phyloP scores from a whole-genome alignment of 2,888 invertebrate genomes.

The Phaedon cochleariae region DNA sequence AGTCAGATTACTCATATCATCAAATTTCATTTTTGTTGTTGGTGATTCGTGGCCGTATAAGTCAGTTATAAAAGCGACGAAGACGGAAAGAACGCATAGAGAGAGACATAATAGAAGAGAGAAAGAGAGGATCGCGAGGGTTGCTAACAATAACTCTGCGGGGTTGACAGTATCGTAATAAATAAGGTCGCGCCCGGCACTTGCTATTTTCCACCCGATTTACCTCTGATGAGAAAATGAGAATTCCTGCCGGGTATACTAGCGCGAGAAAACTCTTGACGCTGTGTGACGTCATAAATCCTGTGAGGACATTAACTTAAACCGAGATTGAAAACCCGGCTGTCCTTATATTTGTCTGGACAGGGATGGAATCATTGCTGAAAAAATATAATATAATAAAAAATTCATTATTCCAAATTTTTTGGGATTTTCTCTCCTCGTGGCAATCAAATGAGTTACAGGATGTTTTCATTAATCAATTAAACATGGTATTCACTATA shows the following conservation, averaged over 20 bases:
- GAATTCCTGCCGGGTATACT: constrained; percentile 56
- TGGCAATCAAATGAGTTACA: too few relatives aligned
- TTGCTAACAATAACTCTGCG: constrained; percentile 62
- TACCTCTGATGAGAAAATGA: constrained; percentile 62
- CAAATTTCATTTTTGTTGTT: too few relatives aligned
- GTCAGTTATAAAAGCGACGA: constrained; percentile 7
- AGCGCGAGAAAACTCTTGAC: constrained; percentile 53
- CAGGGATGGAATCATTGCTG: neutral
- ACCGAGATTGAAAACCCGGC: constrained; percentile 31
- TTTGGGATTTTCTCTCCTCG: too few relatives aligned
- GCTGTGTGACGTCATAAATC: constrained; percentile 49
- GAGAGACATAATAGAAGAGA: neutral
- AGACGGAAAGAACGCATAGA: too few relatives aligned
- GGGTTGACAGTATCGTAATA: constrained; percentile 61
- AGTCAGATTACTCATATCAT: too few relatives aligned
- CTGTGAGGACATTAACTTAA: constrained; percentile 36
- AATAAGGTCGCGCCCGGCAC: constrained; percentile 58
- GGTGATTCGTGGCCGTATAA: neutral
- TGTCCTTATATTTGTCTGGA: constrained; percentile 31
- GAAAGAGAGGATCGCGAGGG: constrained; percentile 27
- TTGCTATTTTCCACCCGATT: constrained; percentile 63
- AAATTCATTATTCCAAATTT: too few relatives aligned
- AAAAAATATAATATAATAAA: too few relatives aligned
- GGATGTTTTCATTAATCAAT: too few relatives aligned
- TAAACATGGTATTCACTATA: too few relatives aligned